Conservation (phyloP, 2,113 vertebrate species). For the Aegithalos caudatus region DNA sequence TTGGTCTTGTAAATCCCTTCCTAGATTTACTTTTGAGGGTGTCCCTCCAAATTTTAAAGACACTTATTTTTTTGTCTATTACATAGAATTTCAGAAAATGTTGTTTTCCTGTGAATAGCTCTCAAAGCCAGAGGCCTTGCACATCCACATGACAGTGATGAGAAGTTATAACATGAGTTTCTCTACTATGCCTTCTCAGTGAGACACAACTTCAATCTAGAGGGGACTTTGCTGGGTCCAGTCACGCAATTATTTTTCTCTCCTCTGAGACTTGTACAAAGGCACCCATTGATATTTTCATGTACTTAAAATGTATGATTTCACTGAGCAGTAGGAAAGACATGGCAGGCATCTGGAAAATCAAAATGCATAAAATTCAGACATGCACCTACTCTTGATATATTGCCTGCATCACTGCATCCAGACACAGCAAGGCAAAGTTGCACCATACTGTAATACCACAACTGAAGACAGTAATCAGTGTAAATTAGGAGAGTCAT, state of each 20-base stretch:
- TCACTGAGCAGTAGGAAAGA: neutral
- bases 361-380: neutral
- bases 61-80: neutral
- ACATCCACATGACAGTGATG: neutral
- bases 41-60: neutral
- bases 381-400: accelerated
- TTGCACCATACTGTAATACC: neutral
- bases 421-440: neutral
- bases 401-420: neutral
- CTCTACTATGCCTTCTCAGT: neutral
- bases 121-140: neutral
- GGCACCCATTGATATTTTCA: neutral
- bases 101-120: neutral
- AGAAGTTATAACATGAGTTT: neutral
- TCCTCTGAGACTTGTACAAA: neutral
- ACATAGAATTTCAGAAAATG: neutral
- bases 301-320: neutral
- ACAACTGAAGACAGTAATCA: neutral
- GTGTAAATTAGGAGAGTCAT: neutral
- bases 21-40: neutral
- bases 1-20: neutral
- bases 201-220: neutral
- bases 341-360: neutral
- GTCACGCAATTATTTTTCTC: neutral
- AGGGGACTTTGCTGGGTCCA: neutral